These are phyloP conservation scores for Halesus radiatus DNA, from an alignment of 1,140 invertebrate genomes.

Conservation along the genomic window DNA sequence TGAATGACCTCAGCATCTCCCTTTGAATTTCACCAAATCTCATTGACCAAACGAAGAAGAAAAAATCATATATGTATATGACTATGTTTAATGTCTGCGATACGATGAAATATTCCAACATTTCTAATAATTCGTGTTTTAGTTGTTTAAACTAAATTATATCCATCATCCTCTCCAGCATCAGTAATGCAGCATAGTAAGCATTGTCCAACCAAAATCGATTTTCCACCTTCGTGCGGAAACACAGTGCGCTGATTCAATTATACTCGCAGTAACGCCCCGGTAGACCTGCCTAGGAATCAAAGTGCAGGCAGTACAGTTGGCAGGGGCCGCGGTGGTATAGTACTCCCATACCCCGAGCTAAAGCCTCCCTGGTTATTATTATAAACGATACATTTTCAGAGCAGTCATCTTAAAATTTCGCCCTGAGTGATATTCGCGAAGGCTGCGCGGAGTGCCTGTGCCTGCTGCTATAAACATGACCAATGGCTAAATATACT, in stretches of 20 bases:
- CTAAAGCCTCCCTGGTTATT: conserved; percentile 11
- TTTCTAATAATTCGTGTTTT: too few relatives aligned
- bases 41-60: too few relatives aligned
- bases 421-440: conserved; percentile 14
- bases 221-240: background rate
- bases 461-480: conserved; percentile 30
- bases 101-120: too few relatives aligned
- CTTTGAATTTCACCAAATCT: too few relatives aligned
- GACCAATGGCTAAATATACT: conserved; percentile 53
- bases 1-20: too few relatives aligned
- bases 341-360: background rate
- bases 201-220: too few relatives aligned
- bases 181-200: too few relatives aligned
- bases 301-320: background rate
- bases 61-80: too few relatives aligned
- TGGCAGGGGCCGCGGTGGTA: background rate
- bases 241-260: conserved; percentile 8
- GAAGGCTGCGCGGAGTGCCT: background rate
- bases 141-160: too few relatives aligned
- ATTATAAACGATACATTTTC: conserved; percentile 39
- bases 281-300: too few relatives aligned
- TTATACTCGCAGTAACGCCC: background rate
- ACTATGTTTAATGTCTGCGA: too few relatives aligned
- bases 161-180: too few relatives aligned
- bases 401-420: conserved; percentile 9